phyloP scores from a whole-genome alignment of 2,888 invertebrate genomes.

The Litoditis marina region DNA sequence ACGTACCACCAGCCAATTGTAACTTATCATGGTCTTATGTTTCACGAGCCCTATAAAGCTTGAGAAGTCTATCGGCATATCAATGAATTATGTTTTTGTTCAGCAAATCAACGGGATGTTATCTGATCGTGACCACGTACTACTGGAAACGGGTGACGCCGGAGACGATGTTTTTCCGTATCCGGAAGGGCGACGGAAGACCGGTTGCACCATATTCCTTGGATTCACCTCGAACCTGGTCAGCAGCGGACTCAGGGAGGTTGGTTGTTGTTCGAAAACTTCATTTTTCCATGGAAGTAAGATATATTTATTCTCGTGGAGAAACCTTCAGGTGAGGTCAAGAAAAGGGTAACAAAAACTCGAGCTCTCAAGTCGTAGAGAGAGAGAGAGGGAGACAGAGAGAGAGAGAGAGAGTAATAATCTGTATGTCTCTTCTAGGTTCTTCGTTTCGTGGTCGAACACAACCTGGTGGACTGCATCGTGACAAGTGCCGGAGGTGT shows the following conservation, averaged over 20 bases:
- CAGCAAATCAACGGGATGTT: conserved; percentile 57
- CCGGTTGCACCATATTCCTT: conserved; percentile 85
- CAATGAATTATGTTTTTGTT: conserved; percentile 11
- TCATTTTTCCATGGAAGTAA: not conserved
- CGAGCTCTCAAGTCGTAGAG: too few relatives aligned
- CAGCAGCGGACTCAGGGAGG: conserved; percentile 86
- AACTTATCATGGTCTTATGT: not conserved
- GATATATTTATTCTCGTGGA: not conserved
- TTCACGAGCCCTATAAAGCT: too few relatives aligned
- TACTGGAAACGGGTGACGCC: conserved; percentile 25
- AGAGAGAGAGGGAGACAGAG: too few relatives aligned
- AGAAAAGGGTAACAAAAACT: too few relatives aligned
- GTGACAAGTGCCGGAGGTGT: conserved; percentile 96
- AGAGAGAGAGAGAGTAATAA: too few relatives aligned
- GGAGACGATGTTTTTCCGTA: conserved; percentile 49
- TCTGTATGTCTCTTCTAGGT: too few relatives aligned
- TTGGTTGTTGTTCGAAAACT: conserved; percentile 14
- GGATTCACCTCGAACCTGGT: conserved; percentile 96
- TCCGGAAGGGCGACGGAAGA: conserved; percentile 57
- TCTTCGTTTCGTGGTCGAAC: conserved; percentile 65
- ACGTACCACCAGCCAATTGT: too few relatives aligned
- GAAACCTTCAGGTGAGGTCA: too few relatives aligned
- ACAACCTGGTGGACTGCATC: conserved; percentile 79
- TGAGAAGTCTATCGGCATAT: too few relatives aligned
- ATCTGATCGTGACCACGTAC: conserved; percentile 30